phyloP scores from a whole-genome alignment of 2,888 invertebrate genomes.

The Heteromyza rotundicornis region DNA sequence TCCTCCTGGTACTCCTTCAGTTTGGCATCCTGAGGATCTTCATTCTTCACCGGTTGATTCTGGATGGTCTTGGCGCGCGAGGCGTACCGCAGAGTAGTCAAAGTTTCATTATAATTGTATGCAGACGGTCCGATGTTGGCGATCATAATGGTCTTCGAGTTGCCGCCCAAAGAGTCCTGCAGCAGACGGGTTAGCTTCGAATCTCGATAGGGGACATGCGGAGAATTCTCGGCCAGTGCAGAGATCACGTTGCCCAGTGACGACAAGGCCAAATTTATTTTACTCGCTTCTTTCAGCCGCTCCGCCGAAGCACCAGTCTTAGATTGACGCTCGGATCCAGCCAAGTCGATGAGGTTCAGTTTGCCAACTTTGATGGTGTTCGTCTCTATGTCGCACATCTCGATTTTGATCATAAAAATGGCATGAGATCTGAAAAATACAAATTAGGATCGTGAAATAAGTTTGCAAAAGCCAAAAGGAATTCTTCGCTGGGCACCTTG shows the following conservation, averaged over 20 bases:
- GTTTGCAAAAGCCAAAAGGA: too few relatives aligned
- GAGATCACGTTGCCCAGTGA: constrained; percentile 99
- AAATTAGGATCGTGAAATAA: not conserved
- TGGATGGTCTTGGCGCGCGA: constrained; percentile 98
- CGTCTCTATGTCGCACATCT: constrained; percentile 81
- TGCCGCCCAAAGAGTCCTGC: constrained; percentile 98
- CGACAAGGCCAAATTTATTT: constrained; percentile 95
- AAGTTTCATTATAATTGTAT: constrained; percentile 97
- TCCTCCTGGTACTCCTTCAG: constrained; percentile 94
- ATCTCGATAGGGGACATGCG: constrained; percentile 96
- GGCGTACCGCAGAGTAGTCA: constrained; percentile 95
- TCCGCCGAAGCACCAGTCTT: constrained; percentile 97
- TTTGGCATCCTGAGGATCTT: constrained; percentile 98
- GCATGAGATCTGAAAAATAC: constrained; percentile 81
- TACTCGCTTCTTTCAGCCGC: constrained; percentile 92
- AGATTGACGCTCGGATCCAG: constrained; percentile 96
- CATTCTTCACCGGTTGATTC: constrained; percentile 97
- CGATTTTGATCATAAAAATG: constrained; percentile 96
- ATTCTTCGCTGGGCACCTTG: constrained; percentile 63
- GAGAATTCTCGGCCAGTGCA: constrained; percentile 91
- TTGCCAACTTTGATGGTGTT: constrained; percentile 80
- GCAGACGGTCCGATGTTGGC: constrained; percentile 98
- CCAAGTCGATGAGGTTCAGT: constrained; percentile 95
- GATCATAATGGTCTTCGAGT: constrained; percentile 99
- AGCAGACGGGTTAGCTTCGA: constrained; percentile 94